A percentile compares a stretch with the other conserved stretches of the same genome.
Conservation (phyloP, 2,888 invertebrate genomes). For the Ennomos erosarius region DNA sequence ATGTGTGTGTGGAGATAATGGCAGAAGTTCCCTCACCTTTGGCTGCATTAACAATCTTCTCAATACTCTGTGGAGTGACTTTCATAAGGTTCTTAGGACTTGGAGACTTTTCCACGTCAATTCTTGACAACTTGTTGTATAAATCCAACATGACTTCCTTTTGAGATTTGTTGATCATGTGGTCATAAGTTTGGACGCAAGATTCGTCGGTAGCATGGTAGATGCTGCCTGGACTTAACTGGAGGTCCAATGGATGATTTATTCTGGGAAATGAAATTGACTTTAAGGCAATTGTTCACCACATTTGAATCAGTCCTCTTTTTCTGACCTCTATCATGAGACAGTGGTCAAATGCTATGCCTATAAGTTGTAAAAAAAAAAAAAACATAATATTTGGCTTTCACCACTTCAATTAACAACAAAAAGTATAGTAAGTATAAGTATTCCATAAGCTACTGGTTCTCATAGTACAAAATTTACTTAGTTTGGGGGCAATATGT, state of each 20-base stretch:
- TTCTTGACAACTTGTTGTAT: constrained; percentile 76
- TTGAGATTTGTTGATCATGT: constrained; percentile 80
- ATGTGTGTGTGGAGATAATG: too few species aligned
- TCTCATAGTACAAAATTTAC: too few species aligned
- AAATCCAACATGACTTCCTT: constrained; percentile 82
- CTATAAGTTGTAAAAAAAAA: too few species aligned
- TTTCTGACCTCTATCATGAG: too few species aligned
- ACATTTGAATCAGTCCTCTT: too few species aligned
- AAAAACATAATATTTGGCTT: too few species aligned
- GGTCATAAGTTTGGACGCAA: constrained; percentile 72
- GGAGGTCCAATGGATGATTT: constrained; percentile 67
- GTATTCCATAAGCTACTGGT: too few species aligned
- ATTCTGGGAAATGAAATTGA: constrained; percentile 47
- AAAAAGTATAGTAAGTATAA: too few species aligned
- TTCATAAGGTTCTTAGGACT: constrained; percentile 71
- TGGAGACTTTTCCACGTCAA: constrained; percentile 75
- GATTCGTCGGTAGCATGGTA: constrained; percentile 70
- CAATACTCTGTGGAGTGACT: constrained; percentile 79
- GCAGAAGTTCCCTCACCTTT: constrained; percentile 59
- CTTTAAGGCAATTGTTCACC: too few species aligned
- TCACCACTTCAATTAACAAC: too few species aligned
- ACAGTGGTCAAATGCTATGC: too few species aligned
- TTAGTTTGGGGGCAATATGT: too few species aligned
- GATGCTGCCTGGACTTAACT: constrained; percentile 72
- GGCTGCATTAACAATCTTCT: constrained; percentile 71